Evolutionary conservation across 2,797 vertebrate genomes (phyloP), one percentile per base, ranked within the genome.

Genomic region (Notolepis coatsorum): DNA sequence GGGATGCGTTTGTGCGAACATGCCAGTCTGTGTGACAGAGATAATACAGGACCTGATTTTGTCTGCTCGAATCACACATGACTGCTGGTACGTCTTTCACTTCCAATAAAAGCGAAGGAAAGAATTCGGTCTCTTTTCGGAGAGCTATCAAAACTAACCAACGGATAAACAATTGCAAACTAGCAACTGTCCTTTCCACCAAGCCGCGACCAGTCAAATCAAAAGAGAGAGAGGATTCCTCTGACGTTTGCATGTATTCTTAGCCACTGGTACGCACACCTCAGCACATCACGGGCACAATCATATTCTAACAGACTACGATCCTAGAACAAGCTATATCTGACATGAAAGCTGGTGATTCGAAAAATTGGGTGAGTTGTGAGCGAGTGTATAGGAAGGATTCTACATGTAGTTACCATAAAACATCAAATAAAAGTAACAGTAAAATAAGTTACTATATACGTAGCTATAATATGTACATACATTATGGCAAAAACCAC

Each of bases 131-230:
- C 71, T 37, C 7, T 2, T 33, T 52, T 10, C 46, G 63, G 35
- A 42, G 37, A 45, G 55, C 58, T 66, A 58, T 69, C 70, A 59
- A 48, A 66, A 3, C 71, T 77, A 86, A 84, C 81, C 81, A 89
- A 84, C 71, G 73, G 30, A 84, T 74, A 77, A 84, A 84, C 78
- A 80, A 82, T 45, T 49, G 67, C 75, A 79, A 84, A 87, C 25
- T 70, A 77, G 67, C 50, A 21, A 71, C 77, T 84, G 88, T 87
- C 85, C 24, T 21, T 50, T 84, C 80, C 83, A 88, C 81, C 84
- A 75, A 70, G 68, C 83, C 8, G 64, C 59, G 54, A 89, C 82
- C 80, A 85, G 83, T 84, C 74, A 77, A 18, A 77, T 82, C 72
- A 80, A 66, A 56, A 24, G 28, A 55, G 46, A 62, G 33, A 7